Base-by-base conservation (phyloP, 2,888 invertebrate species). In the Heterodera filipjevi region DNA sequence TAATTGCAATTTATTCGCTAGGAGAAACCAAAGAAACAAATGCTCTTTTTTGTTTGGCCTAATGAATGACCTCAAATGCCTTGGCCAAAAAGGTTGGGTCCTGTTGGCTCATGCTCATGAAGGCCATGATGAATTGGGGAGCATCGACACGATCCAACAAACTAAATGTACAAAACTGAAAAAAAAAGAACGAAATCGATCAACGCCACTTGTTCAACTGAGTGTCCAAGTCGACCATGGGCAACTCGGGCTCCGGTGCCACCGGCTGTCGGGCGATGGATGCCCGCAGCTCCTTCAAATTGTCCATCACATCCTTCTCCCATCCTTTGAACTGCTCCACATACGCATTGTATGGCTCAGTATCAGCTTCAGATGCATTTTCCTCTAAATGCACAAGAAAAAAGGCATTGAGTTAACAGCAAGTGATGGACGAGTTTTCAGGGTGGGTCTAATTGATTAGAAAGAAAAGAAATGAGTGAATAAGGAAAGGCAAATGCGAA, bases 141-240 rank as follows among this genome's bases (percentile, higher is more conserved):
- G 64, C 44, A 27, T 66, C 39, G 19, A 81, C 71, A n/a, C 77
- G 72, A 8, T 66, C 44, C 46, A 81, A 70, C 8, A 71, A 33
- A 32, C 72, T 74, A 32, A 49, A 49, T 59, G n/a, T n/a, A n/a
- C n/a, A n/a, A n/a, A n/a, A n/a, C n/a, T n/a, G 10, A 59, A 39
- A 44, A 74, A 66, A 53, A 64, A 14, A 59, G 16, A 39, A 10
- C 3, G 2, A 6, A 27, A 75, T 14, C 12, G 12, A 32, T 32
- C 3, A 27, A 46, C 53, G 10, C 19, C 68, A 76, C 53, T 33
- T 46, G 27, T 71, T 72, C 32, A 71, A 22, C 27, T 79, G 80
- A 1, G 80, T 79, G 49, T 79, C 80, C 78, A 79, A 73, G 72
- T 79, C 78, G 35, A 79, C 80, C 77, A 78, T 79, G 22, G 80